These are phyloP conservation scores for Drosophila rellima DNA, from an alignment of 2,888 invertebrate species.

Conservation along the genomic window DNA sequence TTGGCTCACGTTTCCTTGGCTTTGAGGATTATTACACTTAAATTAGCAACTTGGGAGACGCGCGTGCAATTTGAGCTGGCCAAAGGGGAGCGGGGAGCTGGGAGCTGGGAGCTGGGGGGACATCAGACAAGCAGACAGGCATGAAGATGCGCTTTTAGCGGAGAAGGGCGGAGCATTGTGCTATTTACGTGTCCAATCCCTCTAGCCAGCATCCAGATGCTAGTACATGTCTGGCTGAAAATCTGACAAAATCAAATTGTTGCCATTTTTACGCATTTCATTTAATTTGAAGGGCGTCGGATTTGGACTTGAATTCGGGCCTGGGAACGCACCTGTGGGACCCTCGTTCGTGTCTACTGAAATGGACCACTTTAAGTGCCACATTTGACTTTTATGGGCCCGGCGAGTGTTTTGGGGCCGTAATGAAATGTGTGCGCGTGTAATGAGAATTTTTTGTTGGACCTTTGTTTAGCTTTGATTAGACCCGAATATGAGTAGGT, in stretches of 20 bases:
- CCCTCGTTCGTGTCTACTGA: slow-evolving; percentile 44
- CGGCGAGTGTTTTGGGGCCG: slow-evolving; percentile 44
- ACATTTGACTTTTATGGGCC: slow-evolving; percentile 76
- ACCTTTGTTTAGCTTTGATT: slow-evolving; percentile 74
- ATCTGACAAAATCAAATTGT: slow-evolving; percentile 82
- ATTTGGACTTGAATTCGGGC: slow-evolving; percentile 6
- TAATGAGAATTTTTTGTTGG: slow-evolving; percentile 65
- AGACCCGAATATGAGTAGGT: slow-evolving; percentile 35
- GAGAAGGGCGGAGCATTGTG: slow-evolving; percentile 50
- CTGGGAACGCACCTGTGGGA: slow-evolving; percentile 69
- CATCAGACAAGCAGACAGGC: slow-evolving; percentile 35
- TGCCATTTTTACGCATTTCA: slow-evolving; percentile 82
- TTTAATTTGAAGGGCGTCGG: slow-evolving; percentile 79
- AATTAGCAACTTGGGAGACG: slow-evolving; percentile 84
- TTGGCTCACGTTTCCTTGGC: slow-evolving; percentile 83
- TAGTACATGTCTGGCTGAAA: slow-evolving; percentile 56
- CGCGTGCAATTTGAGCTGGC: slow-evolving; percentile 63
- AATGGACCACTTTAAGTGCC: slow-evolving; percentile 77
- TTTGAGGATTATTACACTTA: slow-evolving; percentile 82
- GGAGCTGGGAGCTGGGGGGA: neutral
- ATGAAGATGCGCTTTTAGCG: slow-evolving; percentile 85
- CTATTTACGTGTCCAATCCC: slow-evolving; percentile 50
- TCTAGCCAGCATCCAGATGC: neutral
- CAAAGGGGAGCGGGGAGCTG: slow-evolving; percentile 2
- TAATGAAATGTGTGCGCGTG: slow-evolving; percentile 66